These are phyloP conservation scores for Brachionus rubens DNA, from an alignment of 1,140 invertebrate genomes.

Conservation along the genomic window DNA sequence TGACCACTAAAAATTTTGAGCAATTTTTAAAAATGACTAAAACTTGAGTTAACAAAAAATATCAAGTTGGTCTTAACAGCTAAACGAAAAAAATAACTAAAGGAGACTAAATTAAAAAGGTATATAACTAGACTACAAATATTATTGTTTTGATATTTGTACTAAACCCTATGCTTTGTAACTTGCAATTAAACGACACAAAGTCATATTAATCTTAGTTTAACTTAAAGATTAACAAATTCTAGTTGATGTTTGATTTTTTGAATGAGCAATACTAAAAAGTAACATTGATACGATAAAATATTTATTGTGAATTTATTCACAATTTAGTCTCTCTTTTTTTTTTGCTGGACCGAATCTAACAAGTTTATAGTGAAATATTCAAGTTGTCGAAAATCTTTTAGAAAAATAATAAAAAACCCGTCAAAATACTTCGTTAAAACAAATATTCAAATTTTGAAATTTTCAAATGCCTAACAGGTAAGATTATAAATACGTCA, in stretches of 20 bases:
- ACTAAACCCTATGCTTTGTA: not conserved
- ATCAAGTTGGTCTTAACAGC: conserved; percentile 17
- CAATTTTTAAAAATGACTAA: no score
- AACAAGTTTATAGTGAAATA: conserved; percentile 26
- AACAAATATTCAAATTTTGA: no score
- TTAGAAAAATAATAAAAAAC: conserved; percentile 7
- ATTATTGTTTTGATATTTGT: conserved; percentile 22
- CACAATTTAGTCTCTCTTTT: not conserved
- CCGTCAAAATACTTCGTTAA: conserved; percentile 19
- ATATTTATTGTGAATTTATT: conserved; percentile 38
- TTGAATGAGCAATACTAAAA: not conserved
- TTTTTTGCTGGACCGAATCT: not conserved
- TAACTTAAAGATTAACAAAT: conserved; percentile 22
- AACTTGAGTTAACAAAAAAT: not conserved
- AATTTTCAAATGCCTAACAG: conserved; percentile 34
- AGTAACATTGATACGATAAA: conserved; percentile 33
- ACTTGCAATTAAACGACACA: conserved; percentile 38
- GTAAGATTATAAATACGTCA: conserved; percentile 39
- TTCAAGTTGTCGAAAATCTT: conserved; percentile 29
- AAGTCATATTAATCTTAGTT: not conserved
- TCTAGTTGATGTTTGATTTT: no score
- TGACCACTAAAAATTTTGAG: no score
- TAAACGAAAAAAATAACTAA: conserved; percentile 7
- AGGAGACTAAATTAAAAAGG: no score
- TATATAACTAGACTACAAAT: not conserved